Evolutionary conservation across 2,888 invertebrate genomes (phyloP).

Genomic region (Scrobipalpa costella): DNA sequence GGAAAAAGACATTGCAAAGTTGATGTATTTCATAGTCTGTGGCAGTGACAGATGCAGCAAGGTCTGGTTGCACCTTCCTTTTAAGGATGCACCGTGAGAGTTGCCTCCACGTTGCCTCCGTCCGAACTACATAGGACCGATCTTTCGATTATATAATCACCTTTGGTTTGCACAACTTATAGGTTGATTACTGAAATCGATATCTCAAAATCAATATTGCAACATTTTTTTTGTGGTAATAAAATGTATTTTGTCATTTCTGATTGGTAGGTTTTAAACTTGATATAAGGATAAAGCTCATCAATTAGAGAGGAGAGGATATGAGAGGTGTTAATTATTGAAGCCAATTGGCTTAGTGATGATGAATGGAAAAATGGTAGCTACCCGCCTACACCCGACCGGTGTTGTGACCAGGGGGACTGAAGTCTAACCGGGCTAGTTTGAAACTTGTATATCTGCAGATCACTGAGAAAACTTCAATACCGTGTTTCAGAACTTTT

Average conservation of each 20-base stretch:
- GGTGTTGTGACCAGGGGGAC: no score
- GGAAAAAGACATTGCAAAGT: neutral
- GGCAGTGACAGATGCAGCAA: slow-evolving; percentile 21
- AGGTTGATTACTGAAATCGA: neutral
- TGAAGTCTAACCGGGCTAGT: no score
- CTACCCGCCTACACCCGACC: no score
- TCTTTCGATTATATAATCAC: neutral
- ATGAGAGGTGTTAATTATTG: no score
- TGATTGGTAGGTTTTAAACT: neutral
- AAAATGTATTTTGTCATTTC: neutral
- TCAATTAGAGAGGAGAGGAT: no score
- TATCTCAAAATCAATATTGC: neutral
- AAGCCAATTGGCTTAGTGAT: no score
- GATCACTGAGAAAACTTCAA: no score
- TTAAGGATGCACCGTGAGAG: slow-evolving; percentile 39
- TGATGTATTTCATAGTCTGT: neutral
- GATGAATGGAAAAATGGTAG: no score
- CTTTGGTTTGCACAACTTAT: no score
- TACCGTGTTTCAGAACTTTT: no score
- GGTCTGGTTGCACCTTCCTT: slow-evolving; percentile 29
- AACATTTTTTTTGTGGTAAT: neutral
- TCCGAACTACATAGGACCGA: neutral
- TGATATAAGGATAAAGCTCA: neutral
- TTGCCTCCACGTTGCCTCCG: slow-evolving; percentile 24
- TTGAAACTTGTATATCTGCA: no score